phyloP scores from a whole-genome alignment of 2,888 invertebrate genomes.

The Gymnocheta viridis region DNA sequence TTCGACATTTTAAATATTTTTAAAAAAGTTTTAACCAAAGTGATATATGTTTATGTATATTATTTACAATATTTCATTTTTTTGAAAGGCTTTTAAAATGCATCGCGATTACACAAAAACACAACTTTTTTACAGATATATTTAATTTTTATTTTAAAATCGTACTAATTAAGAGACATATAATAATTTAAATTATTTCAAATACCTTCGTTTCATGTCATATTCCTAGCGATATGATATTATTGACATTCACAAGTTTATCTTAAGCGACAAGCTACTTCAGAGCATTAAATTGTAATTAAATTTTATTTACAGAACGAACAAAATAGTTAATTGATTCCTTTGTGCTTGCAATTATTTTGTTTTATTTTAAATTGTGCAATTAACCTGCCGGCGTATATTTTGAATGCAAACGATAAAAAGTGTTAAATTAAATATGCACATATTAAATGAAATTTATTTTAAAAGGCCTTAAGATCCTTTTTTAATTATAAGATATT shows the following conservation, averaged over 20 bases:
- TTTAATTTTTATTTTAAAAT: not conserved
- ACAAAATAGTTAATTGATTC: slow-evolving; percentile 35
- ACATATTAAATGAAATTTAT: slow-evolving; percentile 10
- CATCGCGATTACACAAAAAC: too few relatives aligned
- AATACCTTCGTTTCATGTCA: not conserved
- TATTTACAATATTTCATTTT: too few relatives aligned
- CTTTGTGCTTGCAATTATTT: slow-evolving; percentile 29
- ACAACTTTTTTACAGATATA: too few relatives aligned
- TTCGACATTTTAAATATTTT: too few relatives aligned
- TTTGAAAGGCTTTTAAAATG: too few relatives aligned
- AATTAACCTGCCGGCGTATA: slow-evolving; percentile 25
- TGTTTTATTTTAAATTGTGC: slow-evolving; percentile 10
- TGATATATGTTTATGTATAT: too few relatives aligned
- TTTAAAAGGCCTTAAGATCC: not conserved
- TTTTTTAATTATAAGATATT: not conserved
- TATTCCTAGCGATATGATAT: not conserved
- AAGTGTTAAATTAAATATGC: slow-evolving; percentile 1
- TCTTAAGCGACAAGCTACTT: not conserved
- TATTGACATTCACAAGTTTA: slow-evolving; percentile 12
- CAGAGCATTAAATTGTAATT: not conserved
- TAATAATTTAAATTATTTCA: not conserved
- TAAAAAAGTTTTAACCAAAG: too few relatives aligned
- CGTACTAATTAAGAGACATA: not conserved
- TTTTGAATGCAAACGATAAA: not conserved
- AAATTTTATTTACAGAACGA: slow-evolving; percentile 27